These are phyloP conservation scores for Charadrius vociferus DNA, from an alignment of 2,113 vertebrate genomes.

Conservation along the genomic window DNA sequence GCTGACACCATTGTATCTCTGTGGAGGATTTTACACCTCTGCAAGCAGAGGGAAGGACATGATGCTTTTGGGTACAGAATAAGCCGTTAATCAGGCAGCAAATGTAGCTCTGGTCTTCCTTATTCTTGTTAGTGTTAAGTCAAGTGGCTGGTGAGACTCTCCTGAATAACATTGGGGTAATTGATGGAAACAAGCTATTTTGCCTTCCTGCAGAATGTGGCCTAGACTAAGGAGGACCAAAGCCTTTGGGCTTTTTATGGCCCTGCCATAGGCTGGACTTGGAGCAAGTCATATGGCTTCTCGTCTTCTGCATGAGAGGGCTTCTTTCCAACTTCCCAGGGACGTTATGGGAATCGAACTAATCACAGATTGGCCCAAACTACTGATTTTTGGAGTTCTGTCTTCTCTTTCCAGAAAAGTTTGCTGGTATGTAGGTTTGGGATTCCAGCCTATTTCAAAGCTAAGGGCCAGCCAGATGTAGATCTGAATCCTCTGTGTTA, in stretches of 20 bases:
- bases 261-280: not conserved
- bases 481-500: not conserved
- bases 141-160: not conserved
- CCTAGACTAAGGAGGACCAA: not conserved
- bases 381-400: not conserved
- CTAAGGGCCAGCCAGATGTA: not conserved
- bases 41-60: not conserved
- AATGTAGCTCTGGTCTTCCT: not conserved
- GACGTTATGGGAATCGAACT: not conserved
- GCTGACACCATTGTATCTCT: not conserved
- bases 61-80: not conserved
- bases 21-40: not conserved
- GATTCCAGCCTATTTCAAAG: not conserved
- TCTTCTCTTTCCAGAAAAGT: slow-evolving; percentile 23
- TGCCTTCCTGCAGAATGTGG: not conserved
- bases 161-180: not conserved
- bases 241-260: not conserved
- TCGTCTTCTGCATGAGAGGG: not conserved
- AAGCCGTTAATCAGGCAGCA: not conserved
- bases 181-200: not conserved
- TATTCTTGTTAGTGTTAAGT: not conserved
- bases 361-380: not conserved
- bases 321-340: not conserved
- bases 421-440: slow-evolving; percentile 16
- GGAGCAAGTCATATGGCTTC: not conserved